Percentiles rank a stretch among this genome's conserved stretches.
These are phyloP conservation scores for Cantharis rustica DNA, from an alignment of 2,888 invertebrate genomes.

Conservation along the genomic window DNA sequence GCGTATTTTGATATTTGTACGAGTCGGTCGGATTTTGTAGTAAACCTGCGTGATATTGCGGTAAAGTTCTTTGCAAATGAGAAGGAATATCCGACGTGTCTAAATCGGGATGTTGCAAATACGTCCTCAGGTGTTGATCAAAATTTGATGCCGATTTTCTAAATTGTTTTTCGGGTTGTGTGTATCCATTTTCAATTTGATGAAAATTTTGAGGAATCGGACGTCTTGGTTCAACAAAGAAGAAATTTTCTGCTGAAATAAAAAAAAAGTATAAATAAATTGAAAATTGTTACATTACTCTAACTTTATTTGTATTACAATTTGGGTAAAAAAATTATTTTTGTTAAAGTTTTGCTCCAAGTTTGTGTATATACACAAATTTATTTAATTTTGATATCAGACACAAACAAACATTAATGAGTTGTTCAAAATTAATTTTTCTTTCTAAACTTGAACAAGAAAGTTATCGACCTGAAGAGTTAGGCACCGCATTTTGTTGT, in stretches of 20 bases:
- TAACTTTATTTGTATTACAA: background rate
- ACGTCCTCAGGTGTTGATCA: slow-evolving; percentile 40
- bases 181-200: slow-evolving; percentile 41
- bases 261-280: slow-evolving; percentile 25
- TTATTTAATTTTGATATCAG: background rate
- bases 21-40: slow-evolving; percentile 56
- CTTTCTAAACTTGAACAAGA: background rate
- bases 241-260: slow-evolving; percentile 54
- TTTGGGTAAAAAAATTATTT: background rate
- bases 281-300: background rate
- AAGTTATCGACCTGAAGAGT: background rate
- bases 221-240: slow-evolving; percentile 47
- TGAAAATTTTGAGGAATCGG: slow-evolving; percentile 48
- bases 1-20: slow-evolving; percentile 48
- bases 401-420: background rate
- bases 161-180: slow-evolving; percentile 43
- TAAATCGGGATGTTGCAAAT: slow-evolving; percentile 48
- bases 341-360: background rate
- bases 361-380: background rate
- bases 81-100: slow-evolving; percentile 54
- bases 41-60: slow-evolving; percentile 49
- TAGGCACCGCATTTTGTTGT: background rate
- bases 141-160: slow-evolving; percentile 43
- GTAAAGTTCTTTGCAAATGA: slow-evolving; percentile 53
- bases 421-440: background rate